Base-by-base conservation (phyloP, 2,113 vertebrate genomes). In the Platysteira castanea region DNA sequence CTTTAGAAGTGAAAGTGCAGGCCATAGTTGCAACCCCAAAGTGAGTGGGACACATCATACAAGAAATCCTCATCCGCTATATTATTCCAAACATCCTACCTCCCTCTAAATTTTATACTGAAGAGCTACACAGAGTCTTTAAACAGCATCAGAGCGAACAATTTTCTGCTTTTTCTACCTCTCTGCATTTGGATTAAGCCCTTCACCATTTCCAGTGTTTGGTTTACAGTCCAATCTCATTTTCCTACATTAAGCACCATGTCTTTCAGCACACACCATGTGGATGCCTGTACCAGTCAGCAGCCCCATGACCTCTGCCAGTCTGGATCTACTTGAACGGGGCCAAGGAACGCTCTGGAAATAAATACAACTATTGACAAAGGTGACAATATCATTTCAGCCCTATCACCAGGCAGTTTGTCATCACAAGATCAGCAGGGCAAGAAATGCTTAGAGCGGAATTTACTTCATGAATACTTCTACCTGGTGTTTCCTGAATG, bases 321-420 rank as follows among this genome's bases (percentile, higher is more conserved):
- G 57, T 9, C 53, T 24, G 15, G 19, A 80, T 44, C 67, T 52
- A 37, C 82, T 41, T 2, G 0, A 6, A 30, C 0, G 0, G 30
- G 3, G 8, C 85, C 78, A 77, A 90, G 71, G 42, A 57, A 63
- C 0, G 0, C 84, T 54, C 73, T 77, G 64, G 60, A 84, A 84
- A 93, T 7, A 64, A 90, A 75, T 0, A 4, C 33, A 52, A 44
- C 85, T 88, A 37, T 56, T 83, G 80, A 30, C 75, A 75, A 84
- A 94, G 82, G 82, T 70, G 83, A 91, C 68, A 73, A 67, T 67
- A 87, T 19, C 27, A 33, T 28, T 65, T 26, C 54, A 84, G 85
- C 50, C 59, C 12, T 59, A 54, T 7, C 74, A 76, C 18, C 42
- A 80, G 54, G 67, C 60, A 80, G 44, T 4, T 30, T 7, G 31